Conservation (phyloP, 1,140 invertebrate genomes). For the Grapholita molesta region DNA sequence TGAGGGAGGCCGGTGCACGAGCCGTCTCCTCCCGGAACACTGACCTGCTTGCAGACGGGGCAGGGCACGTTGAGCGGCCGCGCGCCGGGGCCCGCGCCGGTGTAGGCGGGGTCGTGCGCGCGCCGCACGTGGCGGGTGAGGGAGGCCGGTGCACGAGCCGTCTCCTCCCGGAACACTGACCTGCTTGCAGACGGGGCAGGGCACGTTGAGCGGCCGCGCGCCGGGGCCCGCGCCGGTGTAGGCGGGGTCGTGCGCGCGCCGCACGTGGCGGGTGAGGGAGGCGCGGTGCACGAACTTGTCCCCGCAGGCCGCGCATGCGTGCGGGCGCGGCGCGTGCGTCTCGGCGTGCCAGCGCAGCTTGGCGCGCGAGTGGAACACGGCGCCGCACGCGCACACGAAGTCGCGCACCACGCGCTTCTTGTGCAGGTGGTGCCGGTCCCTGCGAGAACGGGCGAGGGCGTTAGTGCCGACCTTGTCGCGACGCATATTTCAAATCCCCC, state of each 20-base stretch:
- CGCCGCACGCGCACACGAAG: conserved; percentile 89
- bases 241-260: conserved; percentile 86
- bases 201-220: conserved; percentile 82
- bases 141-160: conserved; percentile 85
- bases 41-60: conserved; percentile 88
- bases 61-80: conserved; percentile 86
- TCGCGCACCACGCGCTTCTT: conserved; percentile 79
- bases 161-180: conserved; percentile 22
- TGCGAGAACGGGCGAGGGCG: conserved; percentile 20
- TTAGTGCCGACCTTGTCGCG: too few species aligned
- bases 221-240: conserved; percentile 82
- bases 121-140: conserved; percentile 90
- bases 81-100: conserved; percentile 75
- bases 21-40: too few species aligned
- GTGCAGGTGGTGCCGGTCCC: conserved; percentile 63
- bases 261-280: conserved; percentile 90
- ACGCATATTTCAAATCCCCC: too few species aligned
- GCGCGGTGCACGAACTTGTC: conserved; percentile 91
- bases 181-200: conserved; percentile 89
- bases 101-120: conserved; percentile 87
- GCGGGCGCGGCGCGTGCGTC: conserved; percentile 89
- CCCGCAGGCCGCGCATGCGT: conserved; percentile 89
- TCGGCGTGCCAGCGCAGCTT: conserved; percentile 92
- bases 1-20: conserved; percentile 90
- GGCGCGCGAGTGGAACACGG: conserved; percentile 88